Evolutionary conservation across 2,888 invertebrate genomes (phyloP), one percentile per base, ranked within the genome.

Genomic region (Apoderus coryli): DNA sequence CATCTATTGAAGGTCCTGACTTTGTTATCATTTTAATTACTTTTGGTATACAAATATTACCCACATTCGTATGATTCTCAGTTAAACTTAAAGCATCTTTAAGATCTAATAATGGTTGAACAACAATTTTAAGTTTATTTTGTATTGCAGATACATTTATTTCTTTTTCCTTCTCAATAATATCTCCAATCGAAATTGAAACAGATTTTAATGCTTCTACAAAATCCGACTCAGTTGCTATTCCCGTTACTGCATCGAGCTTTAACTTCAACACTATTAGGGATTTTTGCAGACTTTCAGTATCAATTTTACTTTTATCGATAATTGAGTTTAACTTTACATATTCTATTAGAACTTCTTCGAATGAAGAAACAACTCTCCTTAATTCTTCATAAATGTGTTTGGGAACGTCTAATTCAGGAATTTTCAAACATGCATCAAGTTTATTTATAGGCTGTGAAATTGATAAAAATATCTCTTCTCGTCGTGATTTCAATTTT

Each of bases 291-390:
- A 25, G 27, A 10, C 28, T 9, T 14, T 43, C 28, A 9, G 32
- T 31, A 19, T 24, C 29, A 23, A 9, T 23, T 27, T 27, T 10
- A 1, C 10, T 16, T 27, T 42, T 41, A 11, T 44, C 40, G 9
- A 37, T n/a, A 16, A 40, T 4, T 4, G 47, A 45, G 33, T 47
- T 47, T 2, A 46, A 29, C 36, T 47, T 47, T 5, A 49, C 46
- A 13, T 39, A 35, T 30, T 48, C 46, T 10, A 49, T 40, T 10
- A 48, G 26, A 11, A 44, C 15, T 22, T 39, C 38, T 38, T 47
- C 47, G 16, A 47, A 34, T 3, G 40, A 39, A 14, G 43, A 29
- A 14, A 43, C 33, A 4, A 45, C 29, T n/a, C 22, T 27, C 25
- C 41, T 37, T 4, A 46, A 34, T 24, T 31, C 33, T 13, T 32